Evolutionary conservation across 1,140 invertebrate species (phyloP).

Genomic region (Calliphora vicina): DNA sequence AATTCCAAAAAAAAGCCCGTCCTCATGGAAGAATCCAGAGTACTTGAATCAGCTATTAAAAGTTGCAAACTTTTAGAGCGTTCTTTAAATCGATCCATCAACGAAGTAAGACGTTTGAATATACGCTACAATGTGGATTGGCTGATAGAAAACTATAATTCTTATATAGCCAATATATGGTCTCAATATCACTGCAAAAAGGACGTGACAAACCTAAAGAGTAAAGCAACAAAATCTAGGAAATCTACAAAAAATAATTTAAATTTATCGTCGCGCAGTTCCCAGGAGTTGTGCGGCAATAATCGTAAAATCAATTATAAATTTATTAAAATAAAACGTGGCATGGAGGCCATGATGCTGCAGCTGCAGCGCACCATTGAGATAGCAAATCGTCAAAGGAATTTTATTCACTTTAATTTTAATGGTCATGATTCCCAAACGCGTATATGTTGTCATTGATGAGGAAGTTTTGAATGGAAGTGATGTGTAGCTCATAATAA

Average conservation of each 20-base stretch:
- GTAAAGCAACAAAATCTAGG: not conserved
- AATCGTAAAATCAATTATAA: slow-evolving; percentile 40
- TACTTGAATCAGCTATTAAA: slow-evolving; percentile 35
- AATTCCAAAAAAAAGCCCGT: not conserved
- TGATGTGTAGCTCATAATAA: too few relatives aligned
- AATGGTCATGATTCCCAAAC: slow-evolving; percentile 12
- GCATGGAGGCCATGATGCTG: slow-evolving; percentile 36
- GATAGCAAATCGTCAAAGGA: slow-evolving; percentile 36
- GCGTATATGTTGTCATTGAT: slow-evolving; percentile 37
- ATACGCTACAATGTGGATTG: slow-evolving; percentile 41
- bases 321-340: slow-evolving; percentile 42
- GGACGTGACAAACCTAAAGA: not conserved
- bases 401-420: slow-evolving; percentile 36
- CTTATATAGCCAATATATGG: slow-evolving; percentile 38
- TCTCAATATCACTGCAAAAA: slow-evolving; percentile 27
- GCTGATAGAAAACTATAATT: slow-evolving; percentile 37
- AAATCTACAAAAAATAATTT: not conserved
- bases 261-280: not conserved
- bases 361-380: slow-evolving; percentile 38
- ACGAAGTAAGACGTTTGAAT: slow-evolving; percentile 34
- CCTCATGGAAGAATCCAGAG: slow-evolving; percentile 36
- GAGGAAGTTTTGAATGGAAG: too few relatives aligned
- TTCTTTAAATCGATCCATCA: slow-evolving; percentile 31
- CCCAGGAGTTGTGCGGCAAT: slow-evolving; percentile 36
- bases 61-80: slow-evolving; percentile 28